Conservation (phyloP, 1,140 invertebrate genomes). For the Scaptomyza montana region DNA sequence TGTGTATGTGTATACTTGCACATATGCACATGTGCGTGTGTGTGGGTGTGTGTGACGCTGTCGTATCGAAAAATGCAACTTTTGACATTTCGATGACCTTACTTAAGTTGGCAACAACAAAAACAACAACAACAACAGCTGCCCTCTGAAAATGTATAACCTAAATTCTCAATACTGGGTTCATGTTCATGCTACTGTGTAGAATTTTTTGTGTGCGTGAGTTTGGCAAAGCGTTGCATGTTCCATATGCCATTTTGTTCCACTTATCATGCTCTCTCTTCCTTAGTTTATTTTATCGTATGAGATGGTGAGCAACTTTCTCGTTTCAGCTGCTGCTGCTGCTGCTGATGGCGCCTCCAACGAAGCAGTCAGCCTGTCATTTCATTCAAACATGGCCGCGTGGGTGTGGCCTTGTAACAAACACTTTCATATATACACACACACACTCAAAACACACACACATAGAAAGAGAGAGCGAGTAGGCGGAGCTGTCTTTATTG, state of each 20-base stretch:
- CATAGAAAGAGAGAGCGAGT: conserved; percentile 44
- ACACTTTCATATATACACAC: conserved; percentile 17
- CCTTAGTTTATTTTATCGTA: conserved; percentile 3
- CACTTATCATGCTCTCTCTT: conserved; percentile 18
- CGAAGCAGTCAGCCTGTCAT: conserved; percentile 52
- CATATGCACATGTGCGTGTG: background rate
- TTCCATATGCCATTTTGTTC: conserved; percentile 47
- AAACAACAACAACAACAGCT: conserved; percentile 46
- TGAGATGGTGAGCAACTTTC: conserved; percentile 48
- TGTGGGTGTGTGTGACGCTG: conserved; percentile 28
- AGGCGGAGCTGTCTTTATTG: conserved; percentile 60
- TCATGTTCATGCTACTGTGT: conserved; percentile 30
- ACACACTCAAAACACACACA: conserved; percentile 10
- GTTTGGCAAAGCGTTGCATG: conserved; percentile 34
- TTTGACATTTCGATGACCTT: conserved; percentile 84
- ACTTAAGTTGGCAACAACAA: conserved; percentile 59
- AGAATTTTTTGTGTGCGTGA: conserved; percentile 20
- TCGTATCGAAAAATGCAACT: conserved; percentile 76
- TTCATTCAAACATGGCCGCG: conserved; percentile 83
- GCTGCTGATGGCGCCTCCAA: conserved; percentile 28
- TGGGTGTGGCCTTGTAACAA: conserved; percentile 77
- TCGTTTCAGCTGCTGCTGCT: conserved; percentile 39
- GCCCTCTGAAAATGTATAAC: conserved; percentile 57
- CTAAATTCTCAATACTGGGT: conserved; percentile 70
- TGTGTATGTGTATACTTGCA: background rate